Conservation (phyloP, 1,140 invertebrate species). For the Cardiocondyla obscurior region DNA sequence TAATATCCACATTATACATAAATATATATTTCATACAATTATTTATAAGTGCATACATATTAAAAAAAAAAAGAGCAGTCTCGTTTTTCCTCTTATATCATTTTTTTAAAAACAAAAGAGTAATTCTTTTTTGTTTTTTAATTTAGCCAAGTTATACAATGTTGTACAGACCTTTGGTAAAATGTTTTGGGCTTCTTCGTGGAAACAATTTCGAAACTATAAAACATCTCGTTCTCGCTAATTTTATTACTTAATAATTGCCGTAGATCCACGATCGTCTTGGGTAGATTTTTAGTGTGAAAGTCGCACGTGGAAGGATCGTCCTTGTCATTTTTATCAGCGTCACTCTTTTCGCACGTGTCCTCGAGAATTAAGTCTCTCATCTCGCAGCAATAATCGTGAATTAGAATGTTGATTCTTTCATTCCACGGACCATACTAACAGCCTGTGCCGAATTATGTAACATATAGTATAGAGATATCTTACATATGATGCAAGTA, state of each 20-base stretch:
- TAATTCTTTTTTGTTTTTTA: neutral
- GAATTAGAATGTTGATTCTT: neutral
- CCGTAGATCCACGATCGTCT: constrained; percentile 13
- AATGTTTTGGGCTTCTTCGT: constrained; percentile 24
- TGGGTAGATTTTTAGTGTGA: neutral
- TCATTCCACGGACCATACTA: neutral
- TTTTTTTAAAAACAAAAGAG: constrained; percentile 6
- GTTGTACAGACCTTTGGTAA: constrained; percentile 66
- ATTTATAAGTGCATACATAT: neutral
- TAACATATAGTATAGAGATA: constrained; percentile 2
- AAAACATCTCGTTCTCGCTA: constrained; percentile 63
- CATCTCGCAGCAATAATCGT: constrained; percentile 2
- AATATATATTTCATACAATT: neutral
- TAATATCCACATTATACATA: constrained; percentile 28
- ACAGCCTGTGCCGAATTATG: constrained; percentile 12
- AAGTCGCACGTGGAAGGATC: neutral
- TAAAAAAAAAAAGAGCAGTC: neutral
- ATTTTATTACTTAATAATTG: constrained; percentile 62
- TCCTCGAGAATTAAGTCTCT: neutral
- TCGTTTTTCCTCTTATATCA: neutral
- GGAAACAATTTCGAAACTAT: constrained; percentile 70
- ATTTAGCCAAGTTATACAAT: too few species aligned
- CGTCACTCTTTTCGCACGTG: neutral
- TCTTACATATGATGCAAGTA: neutral
- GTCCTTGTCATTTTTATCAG: neutral